Evolutionary conservation across 92 coral and sea anemone species (phyloP).

Genomic region (Phenganax marumi): DNA sequence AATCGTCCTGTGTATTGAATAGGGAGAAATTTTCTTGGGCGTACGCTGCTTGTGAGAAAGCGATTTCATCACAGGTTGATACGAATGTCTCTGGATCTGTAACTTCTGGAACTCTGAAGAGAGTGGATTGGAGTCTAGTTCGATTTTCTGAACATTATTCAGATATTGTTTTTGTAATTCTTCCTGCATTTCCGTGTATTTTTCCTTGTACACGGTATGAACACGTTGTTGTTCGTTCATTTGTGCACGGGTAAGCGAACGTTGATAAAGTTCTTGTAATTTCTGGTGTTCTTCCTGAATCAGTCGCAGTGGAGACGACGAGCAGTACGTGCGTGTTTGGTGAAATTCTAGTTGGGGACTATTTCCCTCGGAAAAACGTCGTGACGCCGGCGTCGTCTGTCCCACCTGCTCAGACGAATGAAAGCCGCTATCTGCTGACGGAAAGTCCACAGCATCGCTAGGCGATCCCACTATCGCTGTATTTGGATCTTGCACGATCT

Average conservation of each 20-base stretch:
- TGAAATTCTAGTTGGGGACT: conserved; percentile 86
- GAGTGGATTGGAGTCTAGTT: conserved; percentile 38
- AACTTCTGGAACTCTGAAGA: conserved; percentile 37
- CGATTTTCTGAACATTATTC: conserved; percentile 30
- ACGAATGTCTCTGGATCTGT: conserved; percentile 37
- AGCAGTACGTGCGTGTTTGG: conserved; percentile 67
- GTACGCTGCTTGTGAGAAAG: conserved; percentile 5
- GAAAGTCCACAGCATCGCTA: conserved; percentile 56
- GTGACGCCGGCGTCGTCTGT: conserved; percentile 57
- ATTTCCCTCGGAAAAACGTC: conserved; percentile 96
- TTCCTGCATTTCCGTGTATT: conserved; percentile 95
- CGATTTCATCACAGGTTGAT: conserved; percentile 38
- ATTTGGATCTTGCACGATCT: conserved; percentile 44
- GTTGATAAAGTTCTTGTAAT: conserved; percentile 91
- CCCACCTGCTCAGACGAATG: conserved; percentile 50
- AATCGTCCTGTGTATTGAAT: conserved; percentile 36
- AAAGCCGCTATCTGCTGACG: conserved; percentile 63
- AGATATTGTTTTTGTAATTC: conserved; percentile 81
- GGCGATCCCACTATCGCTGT: conserved; percentile 78
- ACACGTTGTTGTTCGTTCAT: conserved; percentile 83
- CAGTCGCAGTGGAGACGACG: conserved; percentile 66
- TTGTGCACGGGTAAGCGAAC: conserved; percentile 88
- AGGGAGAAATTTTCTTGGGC: conserved; percentile 44
- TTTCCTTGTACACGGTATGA: conserved; percentile 86
- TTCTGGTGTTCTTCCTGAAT: conserved; percentile 90